Evolutionary conservation across 1,140 invertebrate species (phyloP), one percentile per base, ranked within the genome.

Genomic region (Hypsibius dujardini): DNA sequence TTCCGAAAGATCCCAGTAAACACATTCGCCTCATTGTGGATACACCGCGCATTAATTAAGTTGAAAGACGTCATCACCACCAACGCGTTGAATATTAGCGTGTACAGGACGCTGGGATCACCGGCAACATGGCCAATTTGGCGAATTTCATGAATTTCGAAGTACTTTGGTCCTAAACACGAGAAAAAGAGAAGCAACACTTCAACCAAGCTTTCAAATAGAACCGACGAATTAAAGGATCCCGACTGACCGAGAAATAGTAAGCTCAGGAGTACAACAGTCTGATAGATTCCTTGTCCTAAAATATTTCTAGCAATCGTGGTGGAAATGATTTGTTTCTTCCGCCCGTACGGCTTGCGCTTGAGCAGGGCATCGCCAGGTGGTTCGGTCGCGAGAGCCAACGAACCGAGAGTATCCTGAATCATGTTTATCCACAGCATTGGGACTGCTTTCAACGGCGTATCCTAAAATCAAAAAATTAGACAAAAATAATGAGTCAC

Each of bases 371-470:
- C 62, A 15, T 67, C 85, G 82, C 99, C 96, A 60, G 96, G 95
- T 46, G 96, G 95, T 83, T 99, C 99, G 86, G 99, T 99, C 79
- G 95, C 95, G 74, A 99, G 88, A 78, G 96, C 96, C 74, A 96
- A 98, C 77, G 96, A 95, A 76, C 96, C 95, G 78, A 98, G 86
- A 87, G 96, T 96, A 81, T 99, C 96, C 85, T 95, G 98, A 70
- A 99, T 96, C 82, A 99, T 84, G 84, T 99, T 99, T 76, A 99
- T 96, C 96, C 96, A 99, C 80, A 99, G 83, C 70, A 99, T 86
- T 82, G 99, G 96, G 42, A 99, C 96, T 45, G 96, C 96, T 80
- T 99, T 99, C 74, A 99, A 83, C 78, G 96, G 95, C 99, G 95
- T 72, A 96, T 96, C 76, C 99, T 88, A 84, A 95, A 95, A 74